phyloP scores from a whole-genome alignment of 2,888 invertebrate genomes.

The Lycia hirtaria region DNA sequence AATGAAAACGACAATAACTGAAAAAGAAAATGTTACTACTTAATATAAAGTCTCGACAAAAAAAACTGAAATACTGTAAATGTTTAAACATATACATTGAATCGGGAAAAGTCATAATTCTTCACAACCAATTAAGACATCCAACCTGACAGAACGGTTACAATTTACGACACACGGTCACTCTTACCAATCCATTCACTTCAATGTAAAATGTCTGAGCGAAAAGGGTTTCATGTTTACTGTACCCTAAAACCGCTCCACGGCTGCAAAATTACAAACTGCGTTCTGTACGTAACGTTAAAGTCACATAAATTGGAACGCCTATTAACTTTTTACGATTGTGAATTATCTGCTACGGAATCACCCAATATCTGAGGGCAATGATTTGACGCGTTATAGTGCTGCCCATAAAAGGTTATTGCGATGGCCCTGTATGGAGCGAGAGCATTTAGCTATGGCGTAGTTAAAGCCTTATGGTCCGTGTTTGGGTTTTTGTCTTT shows the following conservation, averaged over 20 bases:
- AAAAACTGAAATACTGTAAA: too few species aligned
- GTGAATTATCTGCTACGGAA: slow-evolving; percentile 47
- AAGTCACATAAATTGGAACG: slow-evolving; percentile 51
- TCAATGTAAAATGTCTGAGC: slow-evolving; percentile 30
- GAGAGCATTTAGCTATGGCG: slow-evolving; percentile 25
- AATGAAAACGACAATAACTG: too few species aligned
- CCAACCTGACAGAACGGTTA: too few species aligned
- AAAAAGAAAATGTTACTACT: too few species aligned
- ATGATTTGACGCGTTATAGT: slow-evolving; percentile 48
- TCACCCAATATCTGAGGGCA: slow-evolving; percentile 44
- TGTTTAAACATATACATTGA: too few species aligned
- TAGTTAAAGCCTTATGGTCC: slow-evolving; percentile 22
- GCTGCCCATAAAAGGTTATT: slow-evolving; percentile 32
- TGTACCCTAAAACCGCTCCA: slow-evolving; percentile 43
- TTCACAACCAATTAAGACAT: too few species aligned
- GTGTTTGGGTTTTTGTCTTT: slow-evolving; percentile 14
- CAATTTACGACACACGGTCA: too few species aligned
- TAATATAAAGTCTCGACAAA: too few species aligned
- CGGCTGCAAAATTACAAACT: slow-evolving; percentile 48
- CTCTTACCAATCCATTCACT: slow-evolving; percentile 26
- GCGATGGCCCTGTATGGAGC: slow-evolving; percentile 17
- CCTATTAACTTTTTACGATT: slow-evolving; percentile 54
- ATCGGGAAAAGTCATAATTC: too few species aligned
- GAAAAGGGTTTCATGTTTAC: slow-evolving; percentile 38
- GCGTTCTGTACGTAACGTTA: slow-evolving; percentile 50